Evolutionary conservation across 2,888 invertebrate species (phyloP).

Genomic region (Tipula unca): DNA sequence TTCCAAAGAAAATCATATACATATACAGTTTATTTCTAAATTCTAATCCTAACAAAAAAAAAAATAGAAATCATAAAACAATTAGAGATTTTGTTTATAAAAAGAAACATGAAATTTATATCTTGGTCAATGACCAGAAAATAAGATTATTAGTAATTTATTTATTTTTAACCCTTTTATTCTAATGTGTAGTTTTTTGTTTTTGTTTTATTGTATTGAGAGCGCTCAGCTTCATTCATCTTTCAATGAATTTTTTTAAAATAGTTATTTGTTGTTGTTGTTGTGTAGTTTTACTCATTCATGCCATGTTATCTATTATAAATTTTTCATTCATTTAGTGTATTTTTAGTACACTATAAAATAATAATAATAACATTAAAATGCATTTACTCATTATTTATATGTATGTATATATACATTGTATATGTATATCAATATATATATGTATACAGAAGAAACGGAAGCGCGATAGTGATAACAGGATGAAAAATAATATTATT

Average conservation of each 20-base stretch:
- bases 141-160: conserved; percentile 1
- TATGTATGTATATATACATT: background rate
- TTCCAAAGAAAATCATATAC: background rate
- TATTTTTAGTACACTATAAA: background rate
- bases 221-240: background rate
- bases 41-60: background rate
- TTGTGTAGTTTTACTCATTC: background rate
- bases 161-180: background rate
- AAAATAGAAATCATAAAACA: background rate
- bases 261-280: background rate
- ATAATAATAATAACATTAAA: background rate
- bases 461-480: background rate
- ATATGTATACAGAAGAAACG: background rate
- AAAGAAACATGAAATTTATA: background rate
- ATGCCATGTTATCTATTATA: background rate
- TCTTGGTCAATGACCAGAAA: conserved; percentile 14
- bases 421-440: background rate
- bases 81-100: background rate
- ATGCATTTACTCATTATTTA: background rate
- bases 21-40: background rate
- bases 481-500: background rate
- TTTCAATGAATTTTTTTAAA: background rate
- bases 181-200: background rate
- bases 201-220: background rate
- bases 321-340: background rate